phyloP scores from a whole-genome alignment of 2,888 invertebrate species.

The Scotopteryx bipunctaria region DNA sequence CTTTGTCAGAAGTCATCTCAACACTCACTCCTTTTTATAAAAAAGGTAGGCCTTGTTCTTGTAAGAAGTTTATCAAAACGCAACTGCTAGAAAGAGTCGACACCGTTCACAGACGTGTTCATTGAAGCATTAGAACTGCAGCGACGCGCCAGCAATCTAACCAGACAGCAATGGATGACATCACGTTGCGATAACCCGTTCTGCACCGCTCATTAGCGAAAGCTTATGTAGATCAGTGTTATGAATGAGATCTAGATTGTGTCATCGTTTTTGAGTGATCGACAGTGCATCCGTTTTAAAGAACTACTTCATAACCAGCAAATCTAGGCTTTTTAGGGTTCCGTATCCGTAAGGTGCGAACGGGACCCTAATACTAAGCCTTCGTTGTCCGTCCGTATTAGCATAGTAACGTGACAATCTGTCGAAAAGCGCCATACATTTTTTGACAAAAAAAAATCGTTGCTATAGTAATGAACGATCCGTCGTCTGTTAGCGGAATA shows the following conservation, averaged over 20 bases:
- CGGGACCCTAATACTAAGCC: too few relatives aligned
- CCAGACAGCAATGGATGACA: slow-evolving; percentile 9
- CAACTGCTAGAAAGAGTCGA: slow-evolving; percentile 31
- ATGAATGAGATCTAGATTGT: slow-evolving; percentile 17
- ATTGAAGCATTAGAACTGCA: slow-evolving; percentile 23
- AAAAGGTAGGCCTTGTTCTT: slow-evolving; percentile 19
- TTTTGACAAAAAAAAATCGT: too few relatives aligned
- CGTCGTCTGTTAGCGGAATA: too few relatives aligned
- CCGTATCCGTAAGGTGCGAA: neutral
- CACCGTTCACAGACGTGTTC: slow-evolving; percentile 32
- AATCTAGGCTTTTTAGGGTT: too few relatives aligned
- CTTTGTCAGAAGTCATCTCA: too few relatives aligned
- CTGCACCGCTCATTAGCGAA: slow-evolving; percentile 17
- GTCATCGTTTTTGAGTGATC: slow-evolving; percentile 6
- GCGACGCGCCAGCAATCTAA: slow-evolving; percentile 14
- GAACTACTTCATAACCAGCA: slow-evolving; percentile 2
- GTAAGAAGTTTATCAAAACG: slow-evolving; percentile 28
- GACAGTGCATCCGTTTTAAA: slow-evolving; percentile 5
- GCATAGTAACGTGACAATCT: too few relatives aligned
- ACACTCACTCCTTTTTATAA: too few relatives aligned
- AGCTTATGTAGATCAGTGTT: slow-evolving; percentile 17
- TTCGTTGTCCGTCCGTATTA: too few relatives aligned
- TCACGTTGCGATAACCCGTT: slow-evolving; percentile 15
- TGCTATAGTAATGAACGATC: too few relatives aligned
- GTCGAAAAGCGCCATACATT: too few relatives aligned